Evolutionary conservation across 2,113 vertebrate genomes (phyloP).

Genomic region (Forbesichthys papilliferus): DNA sequence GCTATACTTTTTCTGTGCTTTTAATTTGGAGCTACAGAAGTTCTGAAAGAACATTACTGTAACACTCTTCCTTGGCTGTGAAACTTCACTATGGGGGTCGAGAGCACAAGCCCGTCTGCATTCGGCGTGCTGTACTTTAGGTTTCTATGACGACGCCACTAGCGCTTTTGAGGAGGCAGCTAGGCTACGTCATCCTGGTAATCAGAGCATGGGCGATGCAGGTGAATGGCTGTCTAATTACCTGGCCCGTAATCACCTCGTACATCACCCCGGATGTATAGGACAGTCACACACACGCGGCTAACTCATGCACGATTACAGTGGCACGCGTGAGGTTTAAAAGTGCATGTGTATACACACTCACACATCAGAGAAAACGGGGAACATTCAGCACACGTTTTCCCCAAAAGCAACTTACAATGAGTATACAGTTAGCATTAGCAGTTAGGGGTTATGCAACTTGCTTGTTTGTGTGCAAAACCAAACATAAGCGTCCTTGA

Average conservation of each 20-base stretch:
- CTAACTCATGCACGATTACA: not conserved
- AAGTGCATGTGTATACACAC: not conserved
- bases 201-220: slow-evolving; percentile 55
- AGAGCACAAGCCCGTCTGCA: slow-evolving; percentile 7
- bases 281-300: slow-evolving; percentile 7
- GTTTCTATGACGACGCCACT: slow-evolving; percentile 42
- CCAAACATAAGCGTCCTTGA: too few relatives aligned
- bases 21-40: not conserved
- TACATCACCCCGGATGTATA: slow-evolving; percentile 50
- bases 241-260: slow-evolving; percentile 55
- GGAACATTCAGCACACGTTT: too few relatives aligned
- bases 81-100: slow-evolving; percentile 9
- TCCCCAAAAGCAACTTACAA: too few relatives aligned
- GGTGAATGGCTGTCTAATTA: slow-evolving; percentile 65
- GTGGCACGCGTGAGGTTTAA: not conserved
- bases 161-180: slow-evolving; percentile 28
- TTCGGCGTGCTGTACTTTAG: slow-evolving; percentile 16
- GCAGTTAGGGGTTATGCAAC: too few relatives aligned
- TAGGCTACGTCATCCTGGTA: slow-evolving; percentile 39
- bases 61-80: not conserved
- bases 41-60: not conserved
- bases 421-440: too few relatives aligned
- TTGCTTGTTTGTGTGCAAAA: too few relatives aligned
- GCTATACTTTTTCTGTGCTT: slow-evolving; percentile 4
- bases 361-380: too few relatives aligned